Evolutionary conservation across 2,888 invertebrate species (phyloP).

Genomic region (Cetonia aurata): DNA sequence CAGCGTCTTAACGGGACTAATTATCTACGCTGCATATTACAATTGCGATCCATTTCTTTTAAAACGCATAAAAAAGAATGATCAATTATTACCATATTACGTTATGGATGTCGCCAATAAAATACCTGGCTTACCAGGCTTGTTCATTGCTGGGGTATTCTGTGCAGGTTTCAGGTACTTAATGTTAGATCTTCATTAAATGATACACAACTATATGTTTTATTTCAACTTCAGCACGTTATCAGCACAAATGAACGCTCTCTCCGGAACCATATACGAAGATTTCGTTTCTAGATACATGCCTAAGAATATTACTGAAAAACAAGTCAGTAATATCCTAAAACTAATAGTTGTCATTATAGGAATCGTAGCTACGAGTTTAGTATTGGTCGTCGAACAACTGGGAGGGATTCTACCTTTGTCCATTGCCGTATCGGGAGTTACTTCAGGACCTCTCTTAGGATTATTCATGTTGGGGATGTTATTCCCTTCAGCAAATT

Average conservation of each 20-base stretch:
- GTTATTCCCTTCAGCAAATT: conserved; percentile 74
- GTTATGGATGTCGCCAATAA: conserved; percentile 75
- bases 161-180: conserved; percentile 75
- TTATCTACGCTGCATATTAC: conserved; percentile 74
- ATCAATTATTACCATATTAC: conserved; percentile 74
- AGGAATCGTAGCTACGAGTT: conserved; percentile 80
- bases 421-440: conserved; percentile 73
- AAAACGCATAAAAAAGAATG: conserved; percentile 69
- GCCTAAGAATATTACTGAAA: conserved; percentile 68
- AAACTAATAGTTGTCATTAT: conserved; percentile 66
- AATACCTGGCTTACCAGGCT: conserved; percentile 78
- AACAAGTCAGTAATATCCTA: conserved; percentile 71
- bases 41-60: conserved; percentile 74
- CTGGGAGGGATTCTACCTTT: conserved; percentile 78
- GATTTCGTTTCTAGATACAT: conserved; percentile 72
- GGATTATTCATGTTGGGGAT: conserved; percentile 78
- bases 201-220: background rate
- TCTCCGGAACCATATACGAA: conserved; percentile 73
- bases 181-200: conserved; percentile 9
- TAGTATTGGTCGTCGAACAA: conserved; percentile 74
- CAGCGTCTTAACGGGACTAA: conserved; percentile 72
- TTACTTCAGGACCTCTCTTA: conserved; percentile 75
- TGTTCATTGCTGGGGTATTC: conserved; percentile 80
- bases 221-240: conserved; percentile 41
- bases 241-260: conserved; percentile 66